Evolutionary conservation across 1,140 invertebrate species (phyloP), one percentile per base, ranked within the genome.

Genomic region (Orchesella cincta): DNA sequence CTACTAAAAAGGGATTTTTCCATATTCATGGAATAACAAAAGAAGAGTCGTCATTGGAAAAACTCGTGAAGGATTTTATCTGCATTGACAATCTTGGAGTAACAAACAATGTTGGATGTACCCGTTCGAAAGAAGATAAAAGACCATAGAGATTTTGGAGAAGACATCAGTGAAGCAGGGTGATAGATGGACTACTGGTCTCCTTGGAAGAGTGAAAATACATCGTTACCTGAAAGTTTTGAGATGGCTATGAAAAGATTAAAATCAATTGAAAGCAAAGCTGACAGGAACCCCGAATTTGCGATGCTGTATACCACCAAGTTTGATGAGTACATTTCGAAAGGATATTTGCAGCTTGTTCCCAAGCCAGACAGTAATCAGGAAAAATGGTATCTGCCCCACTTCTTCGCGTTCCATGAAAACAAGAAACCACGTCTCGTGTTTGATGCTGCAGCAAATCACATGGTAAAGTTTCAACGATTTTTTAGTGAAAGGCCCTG

Each of bases 381-480:
- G n/a, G 23, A 64, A 31, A 8, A 12, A 5, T 26, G 29, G n/a
- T 64, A 64, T 23, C n/a, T 64, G 5, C 57, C 57, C 8, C 23
- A 26, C 5, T 31, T 64, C 23, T 26, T 64, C n/a, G 57, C 57
- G 12, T 31, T 64, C 57, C n/a, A 64, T 64, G 5, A 5, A 5
- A 14, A 8, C n/a, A 64, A 64, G 29, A 64, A 64, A 23, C 29
- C 29, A 8, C 57, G 57, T 23, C 29, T 64, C 23, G 57, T 64
- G n/a, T 64, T 64, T 26, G 57, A 64, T 23, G 57, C 57, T 23
- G 57, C 57, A 8, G 57, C 57, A 64, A 64, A 23, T 26, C n/a
- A 26, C 57, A 64, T 26, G 57, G 57, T 64, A 23, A 31, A 12
- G 8, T 14, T 31, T 64, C n/a, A 64, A 64, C 23, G 57, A 64